Evolutionary conservation across 2,888 invertebrate genomes (phyloP).

Genomic region (Leptinotarsa peninsularis): DNA sequence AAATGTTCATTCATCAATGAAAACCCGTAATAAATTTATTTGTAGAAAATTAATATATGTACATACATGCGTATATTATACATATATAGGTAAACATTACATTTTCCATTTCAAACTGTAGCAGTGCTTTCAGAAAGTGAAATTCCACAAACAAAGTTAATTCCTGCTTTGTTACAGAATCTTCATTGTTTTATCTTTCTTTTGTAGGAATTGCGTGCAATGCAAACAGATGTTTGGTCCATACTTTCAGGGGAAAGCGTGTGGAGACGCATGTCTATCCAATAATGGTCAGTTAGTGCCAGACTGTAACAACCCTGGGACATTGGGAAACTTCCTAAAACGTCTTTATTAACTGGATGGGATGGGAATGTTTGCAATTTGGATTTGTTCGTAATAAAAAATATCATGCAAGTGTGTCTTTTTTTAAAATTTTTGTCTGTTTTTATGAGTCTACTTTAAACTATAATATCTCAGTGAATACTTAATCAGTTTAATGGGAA

Average conservation of each 20-base stretch:
- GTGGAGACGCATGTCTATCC: conserved; percentile 66
- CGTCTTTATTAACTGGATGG: conserved; percentile 51
- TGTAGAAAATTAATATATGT: too few species aligned
- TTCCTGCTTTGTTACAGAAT: background rate
- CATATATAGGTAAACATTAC: too few species aligned
- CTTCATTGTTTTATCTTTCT: background rate
- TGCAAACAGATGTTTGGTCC: conserved; percentile 68
- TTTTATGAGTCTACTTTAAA: too few species aligned
- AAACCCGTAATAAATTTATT: too few species aligned
- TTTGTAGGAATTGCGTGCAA: conserved; percentile 66
- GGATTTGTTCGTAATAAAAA: background rate
- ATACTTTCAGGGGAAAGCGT: conserved; percentile 67
- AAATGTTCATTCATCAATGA: too few species aligned
- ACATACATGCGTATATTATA: too few species aligned
- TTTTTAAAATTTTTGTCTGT: background rate
- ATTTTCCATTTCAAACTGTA: too few species aligned
- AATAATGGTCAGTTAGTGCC: conserved; percentile 61
- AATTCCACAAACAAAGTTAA: too few species aligned
- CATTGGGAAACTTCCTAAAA: conserved; percentile 65
- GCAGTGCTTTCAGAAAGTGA: too few species aligned
- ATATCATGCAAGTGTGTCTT: background rate
- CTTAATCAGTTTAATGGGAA: too few species aligned
- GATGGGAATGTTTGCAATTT: background rate
- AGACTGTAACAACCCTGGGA: conserved; percentile 69
- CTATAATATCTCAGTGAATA: too few species aligned